Base-by-base conservation (phyloP, 1,140 invertebrate species). In the Aphelenchoides besseyi region DNA sequence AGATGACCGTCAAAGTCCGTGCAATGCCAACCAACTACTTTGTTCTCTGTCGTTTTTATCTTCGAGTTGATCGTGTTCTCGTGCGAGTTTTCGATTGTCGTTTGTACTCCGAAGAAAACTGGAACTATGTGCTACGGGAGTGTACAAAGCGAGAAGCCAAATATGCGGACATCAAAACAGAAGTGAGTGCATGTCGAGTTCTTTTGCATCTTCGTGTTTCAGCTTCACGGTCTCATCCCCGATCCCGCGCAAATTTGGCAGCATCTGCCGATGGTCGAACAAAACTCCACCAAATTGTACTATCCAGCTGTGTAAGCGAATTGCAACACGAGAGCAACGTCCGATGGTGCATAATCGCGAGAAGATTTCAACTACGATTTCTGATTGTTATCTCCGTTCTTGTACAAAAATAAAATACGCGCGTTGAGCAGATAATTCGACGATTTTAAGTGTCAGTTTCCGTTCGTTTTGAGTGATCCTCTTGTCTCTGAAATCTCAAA, bases 1-100 rank as follows among this genome's bases (percentile, higher is more conserved):
- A 75, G 74, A 82, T 79, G 73, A 69, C 68, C 35, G 73, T 80
- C 79, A 88, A 89, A 71, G 87, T 96, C 92, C 89, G 96, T 82
- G 92, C 95, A 0, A 98, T 98, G 95, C 92, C 92, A 0, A 89
- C 89, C 32, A 91, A 91, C 78, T 95, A 95, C 87, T 97, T 95
- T 83, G 89, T 97, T 63, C 86, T 98, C 0, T 84, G 94, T 30
- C 88, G 95, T 79, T 94, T 92, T 82, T 98, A 96, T 85, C 86
- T 98, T 64, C 88, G 96, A 84, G 92, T 98, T 2, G 96, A 98
- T 85, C 89, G 91, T 82, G 94, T 97, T 0, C 87, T 97, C 80
- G 87, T 95, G 0, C 88, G 91, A 71, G 89, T 95, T 23, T 91
- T 92, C 82, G 96, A 98, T 85, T 97, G 95, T 0, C 88, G 96